phyloP scores from a whole-genome alignment of 1,140 invertebrate genomes.

The Polyergus mexicanus region DNA sequence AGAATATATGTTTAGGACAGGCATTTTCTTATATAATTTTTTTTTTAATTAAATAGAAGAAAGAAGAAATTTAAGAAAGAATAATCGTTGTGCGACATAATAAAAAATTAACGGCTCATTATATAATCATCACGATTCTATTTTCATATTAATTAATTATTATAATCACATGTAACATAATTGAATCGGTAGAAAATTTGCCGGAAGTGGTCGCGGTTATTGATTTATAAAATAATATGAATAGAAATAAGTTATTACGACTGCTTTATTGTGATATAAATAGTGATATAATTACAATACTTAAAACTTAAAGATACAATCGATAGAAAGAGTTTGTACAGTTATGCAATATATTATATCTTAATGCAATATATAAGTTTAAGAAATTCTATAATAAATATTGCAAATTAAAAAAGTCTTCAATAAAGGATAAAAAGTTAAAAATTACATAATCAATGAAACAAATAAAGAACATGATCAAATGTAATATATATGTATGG shows the following conservation, averaged over 20 bases:
- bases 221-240: neutral
- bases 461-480: neutral
- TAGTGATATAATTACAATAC: neutral
- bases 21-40: too few species aligned
- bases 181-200: neutral
- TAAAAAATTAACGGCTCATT: constrained; percentile 16
- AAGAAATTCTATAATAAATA: neutral
- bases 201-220: neutral
- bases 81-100: neutral
- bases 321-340: neutral
- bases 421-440: neutral
- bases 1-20: too few species aligned
- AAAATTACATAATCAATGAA: neutral
- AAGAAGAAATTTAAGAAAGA: too few species aligned
- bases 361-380: neutral
- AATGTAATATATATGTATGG: neutral
- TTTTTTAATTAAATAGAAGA: neutral
- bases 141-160: neutral
- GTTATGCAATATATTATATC: neutral
- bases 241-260: neutral
- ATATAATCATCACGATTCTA: neutral
- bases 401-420: constrained; percentile 2
- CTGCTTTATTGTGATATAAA: neutral
- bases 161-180: neutral
- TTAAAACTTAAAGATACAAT: neutral